Evolutionary conservation across 2,113 vertebrate genomes (phyloP), one percentile per base, ranked within the genome.

Genomic region (Python bivittatus): DNA sequence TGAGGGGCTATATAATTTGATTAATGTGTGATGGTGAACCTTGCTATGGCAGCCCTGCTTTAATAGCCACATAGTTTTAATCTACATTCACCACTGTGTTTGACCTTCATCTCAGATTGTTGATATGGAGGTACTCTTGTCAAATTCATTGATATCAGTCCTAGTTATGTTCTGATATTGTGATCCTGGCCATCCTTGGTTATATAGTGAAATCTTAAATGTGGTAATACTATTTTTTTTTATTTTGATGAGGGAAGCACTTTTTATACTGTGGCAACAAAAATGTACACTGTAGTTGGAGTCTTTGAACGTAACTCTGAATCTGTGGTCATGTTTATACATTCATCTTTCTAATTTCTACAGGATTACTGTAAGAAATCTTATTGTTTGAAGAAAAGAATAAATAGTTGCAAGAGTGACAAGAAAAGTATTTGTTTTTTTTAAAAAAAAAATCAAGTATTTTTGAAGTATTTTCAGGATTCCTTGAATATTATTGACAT

Each of bases 401-500:
- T 29, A 54, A 52, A 44, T 86, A n/a, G 5, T 53, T 23, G 13
- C 52, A 86, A 86, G 84, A 53, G 12, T 53, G 84, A 86, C 68
- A 38, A 10, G n/a, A 27, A 86, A 27, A 86, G 29, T 38, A 0
- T 92, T 54, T 1, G 6, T 2, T 87, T 0, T 0, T 84, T n/a
- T n/a, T n/a, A n/a, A n/a, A n/a, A n/a, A n/a, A 72, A 22, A 42
- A 92, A 88, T 91, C 60, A 85, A 87, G 10, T 94, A 2, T 29
- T 25, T n/a, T 48, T 84, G 79, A 58, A 0, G 0, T 79, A 58
- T 91, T 44, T 93, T 54, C 48, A 52, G n/a, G 68, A 44, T 42
- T 79, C 93, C 54, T 91, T 96, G 84, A 79, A 53, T 93, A 84
- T 72, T 95, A 53, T 88, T 94, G 22, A 25, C 60, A 48, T 89